Evolutionary conservation across 2,888 invertebrate species (phyloP), one percentile per base, ranked within the genome.

Genomic region (Piscicola geometra): DNA sequence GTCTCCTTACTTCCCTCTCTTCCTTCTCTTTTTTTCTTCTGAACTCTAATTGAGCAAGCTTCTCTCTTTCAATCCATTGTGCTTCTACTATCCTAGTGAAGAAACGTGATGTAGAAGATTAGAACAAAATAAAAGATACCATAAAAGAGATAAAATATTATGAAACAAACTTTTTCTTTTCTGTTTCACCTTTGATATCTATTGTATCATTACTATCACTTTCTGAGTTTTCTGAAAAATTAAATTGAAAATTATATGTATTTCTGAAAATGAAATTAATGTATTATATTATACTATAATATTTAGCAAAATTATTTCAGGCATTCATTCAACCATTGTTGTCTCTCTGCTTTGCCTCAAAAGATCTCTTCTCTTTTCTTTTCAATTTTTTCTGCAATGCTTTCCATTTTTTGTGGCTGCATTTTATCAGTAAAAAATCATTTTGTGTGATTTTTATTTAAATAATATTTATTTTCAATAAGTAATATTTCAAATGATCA

Each of bases 341-440:
- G 5, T 18, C 25, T 56, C 60, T 56, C n/a, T 56, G 3, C n/a
- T 56, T 5, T 15, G 60, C 60, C 3, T 56, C n/a, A 5, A 25
- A n/a, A 15, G n/a, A 3, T 56, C 60, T 56, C 25, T 15, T 15
- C 3, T 21, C 5, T 56, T 56, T 56, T 56, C 60, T 56, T 56
- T 56, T 56, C 5, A 56, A 25, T 25, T 56, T 56, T 21, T 56
- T 56, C 25, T 56, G 60, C 5, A 56, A 25, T 56, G 60, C 60
- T 56, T 56, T 56, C 60, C 60, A 56, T 56, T 21, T 56, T 21
- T 56, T 56, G 25, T 56, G 60, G n/a, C 60, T 56, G 25, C 9
- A 15, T 3, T 9, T 41, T 9, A 41, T 41, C 15, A 9, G 5
- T 9, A 41, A 41, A 41, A 15, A 9, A 41, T 41, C 9, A 41